These are phyloP conservation scores for Ursus arctos DNA, from an alignment of 2,113 vertebrate species.

Conservation along the genomic window DNA sequence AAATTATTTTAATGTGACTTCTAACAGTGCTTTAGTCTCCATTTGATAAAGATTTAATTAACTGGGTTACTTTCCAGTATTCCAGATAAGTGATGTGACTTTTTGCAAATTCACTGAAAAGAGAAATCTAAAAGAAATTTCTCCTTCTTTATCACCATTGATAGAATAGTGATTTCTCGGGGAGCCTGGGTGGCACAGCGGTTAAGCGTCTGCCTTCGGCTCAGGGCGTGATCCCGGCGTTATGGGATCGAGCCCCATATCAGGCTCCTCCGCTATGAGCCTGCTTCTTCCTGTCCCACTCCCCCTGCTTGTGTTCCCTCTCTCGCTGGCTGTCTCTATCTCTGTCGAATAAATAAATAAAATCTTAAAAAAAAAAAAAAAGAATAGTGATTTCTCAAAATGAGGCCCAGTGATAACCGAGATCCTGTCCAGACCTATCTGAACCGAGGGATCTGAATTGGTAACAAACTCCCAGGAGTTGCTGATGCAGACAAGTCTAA, in stretches of 20 bases:
- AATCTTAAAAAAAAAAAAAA: no score
- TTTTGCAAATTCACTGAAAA: not conserved
- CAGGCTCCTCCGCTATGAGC: no score
- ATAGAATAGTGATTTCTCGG: not conserved
- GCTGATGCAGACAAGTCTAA: not conserved
- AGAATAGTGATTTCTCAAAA: not conserved
- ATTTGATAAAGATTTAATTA: not conserved
- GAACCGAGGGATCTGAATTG: not conserved
- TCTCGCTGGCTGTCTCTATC: no score
- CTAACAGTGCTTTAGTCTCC: not conserved
- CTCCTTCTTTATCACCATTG: not conserved
- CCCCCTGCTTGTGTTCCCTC: no score
- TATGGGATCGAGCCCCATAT: no score
- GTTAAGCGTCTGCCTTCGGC: no score
- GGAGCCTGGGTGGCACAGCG: no score
- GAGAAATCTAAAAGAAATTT: not conserved
- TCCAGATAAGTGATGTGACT: not conserved
- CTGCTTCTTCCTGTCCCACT: no score
- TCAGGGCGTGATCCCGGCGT: no score
- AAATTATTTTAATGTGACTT: constrained; percentile 25
- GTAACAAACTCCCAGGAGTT: not conserved
- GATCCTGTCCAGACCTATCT: not conserved
- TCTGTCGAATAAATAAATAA: no score
- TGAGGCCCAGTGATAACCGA: not conserved
- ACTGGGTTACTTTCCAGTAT: not conserved